Conservation (phyloP, 2,113 vertebrate species). For the Scatophagus argus region DNA sequence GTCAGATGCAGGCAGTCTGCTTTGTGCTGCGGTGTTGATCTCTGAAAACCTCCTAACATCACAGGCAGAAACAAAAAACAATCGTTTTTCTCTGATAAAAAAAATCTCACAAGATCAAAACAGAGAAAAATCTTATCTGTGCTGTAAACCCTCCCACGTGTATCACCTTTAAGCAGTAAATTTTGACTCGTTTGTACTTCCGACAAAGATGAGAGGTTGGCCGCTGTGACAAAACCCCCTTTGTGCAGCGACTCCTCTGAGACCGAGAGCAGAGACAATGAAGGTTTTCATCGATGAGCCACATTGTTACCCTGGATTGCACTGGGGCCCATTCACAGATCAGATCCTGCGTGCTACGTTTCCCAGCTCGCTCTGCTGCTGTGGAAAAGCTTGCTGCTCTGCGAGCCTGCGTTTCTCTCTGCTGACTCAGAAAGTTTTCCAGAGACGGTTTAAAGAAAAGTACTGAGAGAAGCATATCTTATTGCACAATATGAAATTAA, state of each 20-base stretch:
- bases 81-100: not conserved
- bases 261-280: conserved; percentile 69
- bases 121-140: not conserved
- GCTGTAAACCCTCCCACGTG: conserved; percentile 9
- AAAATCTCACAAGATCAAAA: not conserved
- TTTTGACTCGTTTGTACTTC: conserved; percentile 45
- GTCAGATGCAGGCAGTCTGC: conserved; percentile 7
- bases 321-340: conserved; percentile 66
- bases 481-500: conserved; percentile 66
- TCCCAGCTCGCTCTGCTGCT: conserved; percentile 45
- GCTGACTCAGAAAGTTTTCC: conserved; percentile 75
- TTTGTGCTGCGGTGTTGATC: conserved; percentile 26
- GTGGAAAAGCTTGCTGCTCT: conserved; percentile 55
- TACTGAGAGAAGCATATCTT: conserved; percentile 70
- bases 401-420: conserved; percentile 56
- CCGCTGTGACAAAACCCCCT: conserved; percentile 61
- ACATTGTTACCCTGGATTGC: conserved; percentile 60
- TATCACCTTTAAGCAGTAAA: conserved; percentile 32
- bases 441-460: conserved; percentile 65
- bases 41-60: not conserved
- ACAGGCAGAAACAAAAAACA: not conserved
- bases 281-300: conserved; percentile 70
- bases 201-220: conserved; percentile 41
- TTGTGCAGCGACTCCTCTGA: conserved; percentile 68
- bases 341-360: conserved; percentile 37